phyloP scores from a whole-genome alignment of 2,888 invertebrate species.

The Nebria brevicollis region DNA sequence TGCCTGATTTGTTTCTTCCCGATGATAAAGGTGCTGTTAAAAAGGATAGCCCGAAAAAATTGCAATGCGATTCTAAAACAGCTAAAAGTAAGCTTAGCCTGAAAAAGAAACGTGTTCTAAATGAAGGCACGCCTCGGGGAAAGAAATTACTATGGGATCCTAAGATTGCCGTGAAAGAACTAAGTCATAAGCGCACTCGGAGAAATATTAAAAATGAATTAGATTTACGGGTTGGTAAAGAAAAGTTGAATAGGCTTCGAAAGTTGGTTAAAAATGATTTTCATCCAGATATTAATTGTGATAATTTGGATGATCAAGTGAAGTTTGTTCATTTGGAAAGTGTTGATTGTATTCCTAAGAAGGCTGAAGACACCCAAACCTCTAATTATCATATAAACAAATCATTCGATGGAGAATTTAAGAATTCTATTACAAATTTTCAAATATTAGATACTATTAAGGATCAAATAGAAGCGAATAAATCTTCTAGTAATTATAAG shows the following conservation, averaged over 20 bases:
- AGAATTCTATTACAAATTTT: too few species aligned
- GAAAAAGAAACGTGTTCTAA: not conserved
- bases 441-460: too few species aligned
- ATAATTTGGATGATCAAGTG: not conserved
- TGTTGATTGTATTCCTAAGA: constrained; percentile 2
- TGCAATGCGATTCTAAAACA: not conserved
- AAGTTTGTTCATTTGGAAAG: constrained; percentile 43
- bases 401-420: too few species aligned
- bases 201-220: constrained; percentile 12
- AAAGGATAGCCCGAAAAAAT: constrained; percentile 19
- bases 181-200: not conserved
- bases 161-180: too few species aligned
- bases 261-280: not conserved
- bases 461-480: not conserved
- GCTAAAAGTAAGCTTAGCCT: constrained; percentile 4
- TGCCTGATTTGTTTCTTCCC: constrained; percentile 59
- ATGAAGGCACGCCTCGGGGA: too few species aligned
- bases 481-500: not conserved
- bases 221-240: not conserved
- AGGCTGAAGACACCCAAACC: not conserved
- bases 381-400: too few species aligned
- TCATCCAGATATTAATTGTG: not conserved
- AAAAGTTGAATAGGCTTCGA: constrained; percentile 10
- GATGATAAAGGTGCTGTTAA: constrained; percentile 46
- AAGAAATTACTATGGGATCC: too few species aligned